Percentiles rank a stretch among this genome's conserved stretches.
Evolutionary conservation across 2,888 invertebrate genomes (phyloP).

Genomic region (Salticus scenicus): DNA sequence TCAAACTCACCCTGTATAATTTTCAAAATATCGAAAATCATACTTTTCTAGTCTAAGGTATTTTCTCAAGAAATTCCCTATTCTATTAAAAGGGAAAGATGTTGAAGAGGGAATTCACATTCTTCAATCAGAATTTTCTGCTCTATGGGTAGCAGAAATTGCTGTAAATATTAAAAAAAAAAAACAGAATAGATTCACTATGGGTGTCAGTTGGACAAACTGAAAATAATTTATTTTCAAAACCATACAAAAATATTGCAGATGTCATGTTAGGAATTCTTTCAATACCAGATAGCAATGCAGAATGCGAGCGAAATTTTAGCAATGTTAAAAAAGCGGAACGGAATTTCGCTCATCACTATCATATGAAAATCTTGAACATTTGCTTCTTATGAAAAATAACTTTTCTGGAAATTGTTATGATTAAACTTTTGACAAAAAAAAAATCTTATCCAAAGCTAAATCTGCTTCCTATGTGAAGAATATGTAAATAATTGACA

Average conservation of each 20-base stretch:
- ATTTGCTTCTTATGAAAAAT: no score
- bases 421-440: no score
- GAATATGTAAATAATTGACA: no score
- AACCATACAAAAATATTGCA: no score
- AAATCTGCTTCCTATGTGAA: no score
- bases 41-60: background rate
- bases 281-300: background rate
- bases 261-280: no score
- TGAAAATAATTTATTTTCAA: no score
- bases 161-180: background rate
- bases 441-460: no score
- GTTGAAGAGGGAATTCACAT: background rate
- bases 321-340: background rate
- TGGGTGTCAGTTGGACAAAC: background rate
- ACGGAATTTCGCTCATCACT: no score
- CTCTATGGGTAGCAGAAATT: background rate
- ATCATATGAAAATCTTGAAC: no score
- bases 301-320: background rate
- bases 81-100: background rate
- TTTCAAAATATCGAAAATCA: background rate
- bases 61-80: background rate
- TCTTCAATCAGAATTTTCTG: background rate
- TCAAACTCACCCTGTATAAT: no score
- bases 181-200: background rate
- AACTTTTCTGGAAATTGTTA: no score